Conservation (phyloP, 2,113 vertebrate genomes). For the Nothocercus julius region DNA sequence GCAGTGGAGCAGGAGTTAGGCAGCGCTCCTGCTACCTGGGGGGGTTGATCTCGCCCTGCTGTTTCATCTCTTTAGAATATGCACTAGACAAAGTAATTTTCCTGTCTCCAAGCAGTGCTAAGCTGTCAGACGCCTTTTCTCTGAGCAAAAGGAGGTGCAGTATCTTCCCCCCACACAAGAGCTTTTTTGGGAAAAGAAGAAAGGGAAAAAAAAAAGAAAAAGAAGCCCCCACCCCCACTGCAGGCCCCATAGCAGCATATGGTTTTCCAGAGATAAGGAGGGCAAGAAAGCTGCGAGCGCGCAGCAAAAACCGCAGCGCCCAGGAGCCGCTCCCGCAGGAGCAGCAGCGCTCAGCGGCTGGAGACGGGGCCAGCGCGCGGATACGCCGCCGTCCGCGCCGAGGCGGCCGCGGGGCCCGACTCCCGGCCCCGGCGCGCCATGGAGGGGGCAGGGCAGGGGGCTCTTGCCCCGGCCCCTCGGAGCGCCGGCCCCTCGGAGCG, state of each 20-base stretch:
- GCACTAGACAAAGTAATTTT: slow-evolving; percentile 62
- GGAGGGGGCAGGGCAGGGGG: background rate
- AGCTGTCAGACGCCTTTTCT: slow-evolving; percentile 42
- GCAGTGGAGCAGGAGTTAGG: background rate
- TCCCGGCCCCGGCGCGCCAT: background rate
- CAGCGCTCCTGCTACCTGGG: background rate
- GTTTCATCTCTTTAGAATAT: slow-evolving; percentile 60
- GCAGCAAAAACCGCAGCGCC: background rate
- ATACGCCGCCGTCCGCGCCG: background rate
- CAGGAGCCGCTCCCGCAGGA: background rate
- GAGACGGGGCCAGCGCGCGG: background rate
- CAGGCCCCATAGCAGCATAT: background rate
- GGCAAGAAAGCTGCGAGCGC: background rate
- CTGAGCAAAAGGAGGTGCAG: background rate
- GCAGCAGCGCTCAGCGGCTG: background rate
- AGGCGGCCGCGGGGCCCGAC: background rate
- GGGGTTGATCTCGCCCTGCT: slow-evolving; percentile 9
- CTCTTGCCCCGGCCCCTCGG: background rate
- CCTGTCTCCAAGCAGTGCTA: slow-evolving; percentile 21
- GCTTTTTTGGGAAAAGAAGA: background rate
- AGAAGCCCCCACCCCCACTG: background rate
- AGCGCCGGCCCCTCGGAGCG: slow-evolving; percentile 55
- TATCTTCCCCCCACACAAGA: background rate
- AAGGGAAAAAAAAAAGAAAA: background rate
- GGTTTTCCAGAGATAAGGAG: background rate